Evolutionary conservation across 2,888 invertebrate species (phyloP), one percentile per base, ranked within the genome.

Genomic region (Hedychridium roseum): DNA sequence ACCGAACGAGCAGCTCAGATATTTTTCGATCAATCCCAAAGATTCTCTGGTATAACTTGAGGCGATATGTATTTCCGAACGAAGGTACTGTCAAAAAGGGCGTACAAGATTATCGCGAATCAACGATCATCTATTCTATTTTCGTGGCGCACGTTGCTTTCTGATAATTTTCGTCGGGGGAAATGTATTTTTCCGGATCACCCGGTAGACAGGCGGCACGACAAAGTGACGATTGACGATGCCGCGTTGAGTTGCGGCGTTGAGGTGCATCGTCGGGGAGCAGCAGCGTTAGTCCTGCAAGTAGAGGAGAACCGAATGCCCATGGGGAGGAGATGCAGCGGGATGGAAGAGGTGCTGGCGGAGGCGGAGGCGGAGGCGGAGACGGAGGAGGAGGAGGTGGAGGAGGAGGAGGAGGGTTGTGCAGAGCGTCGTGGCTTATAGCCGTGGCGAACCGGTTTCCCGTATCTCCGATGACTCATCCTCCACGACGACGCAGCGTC

Each of bases 391-490:
- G 31, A 43, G 40, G 54, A 45, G 21, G 47, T 36, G 51, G 30
- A 36, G 18, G 34, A 32, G 40, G 42, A 49, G 35, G 28, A 27
- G 44, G 28, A 41, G 42, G 41, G 26, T 16, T 32, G 27, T 14
- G 9, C n/a, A 18, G 14, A 20, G 15, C 11, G 18, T 18, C 30
- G 41, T 23, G 52, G 54, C 48, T 59, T 57, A 54, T 31, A 66
- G 62, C 60, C 64, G 62, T 60, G 67, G 65, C 65, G 60, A 76
- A 77, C 77, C 76, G 76, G 76, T 77, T 77, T 75, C 66, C 70
- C 70, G 73, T 76, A 74, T 76, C 76, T 74, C 70, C 68, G 75
- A 74, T 76, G 76, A 77, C 70, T 75, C 76, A 76, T 72, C 74
- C 71, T 66, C 64, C 52, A 54, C 68, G 58, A 57, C 57, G 60